These are phyloP conservation scores for Rhysida immarginata DNA, from an alignment of 1,140 invertebrate genomes.

Conservation along the genomic window DNA sequence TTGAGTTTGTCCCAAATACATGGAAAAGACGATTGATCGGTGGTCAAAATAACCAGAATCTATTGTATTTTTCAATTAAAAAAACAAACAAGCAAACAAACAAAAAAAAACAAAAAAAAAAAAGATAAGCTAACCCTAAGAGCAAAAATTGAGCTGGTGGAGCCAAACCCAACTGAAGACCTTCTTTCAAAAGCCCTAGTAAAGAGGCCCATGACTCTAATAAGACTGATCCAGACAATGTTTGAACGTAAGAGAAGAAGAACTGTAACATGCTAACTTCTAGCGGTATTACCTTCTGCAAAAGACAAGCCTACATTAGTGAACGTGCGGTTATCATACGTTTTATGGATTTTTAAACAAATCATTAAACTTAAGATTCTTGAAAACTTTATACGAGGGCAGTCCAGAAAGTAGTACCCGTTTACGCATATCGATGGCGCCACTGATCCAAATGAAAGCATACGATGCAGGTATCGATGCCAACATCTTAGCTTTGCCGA, in stretches of 20 bases:
- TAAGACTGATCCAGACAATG: conserved; percentile 46
- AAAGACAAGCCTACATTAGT: conserved; percentile 10
- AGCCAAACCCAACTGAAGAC: conserved; percentile 39
- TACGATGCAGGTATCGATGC: too few species aligned
- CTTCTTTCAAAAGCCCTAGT: conserved; percentile 60
- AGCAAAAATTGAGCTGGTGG: conserved; percentile 68
- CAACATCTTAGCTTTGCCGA: too few species aligned
- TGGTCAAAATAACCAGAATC: neutral
- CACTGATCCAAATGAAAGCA: too few species aligned
- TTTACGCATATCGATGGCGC: too few species aligned
- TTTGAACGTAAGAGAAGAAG: conserved; percentile 54
- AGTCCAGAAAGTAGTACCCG: too few species aligned
- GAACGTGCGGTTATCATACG: neutral
- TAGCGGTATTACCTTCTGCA: conserved; percentile 28
- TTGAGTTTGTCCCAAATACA: too few species aligned
- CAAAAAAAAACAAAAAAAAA: neutral
- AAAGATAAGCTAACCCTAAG: conserved; percentile 36
- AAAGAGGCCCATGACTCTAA: conserved; percentile 65
- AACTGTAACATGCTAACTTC: conserved; percentile 48
- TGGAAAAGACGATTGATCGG: neutral
- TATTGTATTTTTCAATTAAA: neutral
- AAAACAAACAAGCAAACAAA: neutral
- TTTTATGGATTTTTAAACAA: neutral
- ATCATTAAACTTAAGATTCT: neutral
- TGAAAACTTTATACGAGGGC: too few species aligned